Evolutionary conservation across 2,888 invertebrate species (phyloP).

Genomic region (Uloborus plumipes): DNA sequence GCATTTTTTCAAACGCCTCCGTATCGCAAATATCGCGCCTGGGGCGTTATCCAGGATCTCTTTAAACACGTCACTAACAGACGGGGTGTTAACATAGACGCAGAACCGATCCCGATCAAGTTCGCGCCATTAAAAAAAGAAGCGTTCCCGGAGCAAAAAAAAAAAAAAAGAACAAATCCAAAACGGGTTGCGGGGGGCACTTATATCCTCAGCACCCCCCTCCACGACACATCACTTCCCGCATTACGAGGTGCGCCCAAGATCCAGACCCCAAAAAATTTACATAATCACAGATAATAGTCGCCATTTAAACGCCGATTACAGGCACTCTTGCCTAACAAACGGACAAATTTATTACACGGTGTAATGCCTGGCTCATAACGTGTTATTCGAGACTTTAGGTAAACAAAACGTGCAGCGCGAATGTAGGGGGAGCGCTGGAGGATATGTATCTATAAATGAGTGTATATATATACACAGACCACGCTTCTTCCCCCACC

Average conservation of each 20-base stretch:
- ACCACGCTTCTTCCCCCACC: conserved; percentile 27
- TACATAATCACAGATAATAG: conserved; percentile 63
- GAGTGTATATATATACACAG: conserved; percentile 30
- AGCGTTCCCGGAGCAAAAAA: neutral
- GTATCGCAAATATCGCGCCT: too few species aligned
- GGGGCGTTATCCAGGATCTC: too few species aligned
- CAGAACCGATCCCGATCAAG: conserved; percentile 8
- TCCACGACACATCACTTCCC: neutral
- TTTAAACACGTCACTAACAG: conserved; percentile 23
- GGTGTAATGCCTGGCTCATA: conserved; percentile 37
- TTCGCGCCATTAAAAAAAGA: neutral
- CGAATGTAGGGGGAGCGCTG: neutral
- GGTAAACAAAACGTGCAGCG: conserved; percentile 53
- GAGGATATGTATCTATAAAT: conserved; percentile 2
- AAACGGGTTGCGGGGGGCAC: neutral
- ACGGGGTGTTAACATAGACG: conserved; percentile 43
- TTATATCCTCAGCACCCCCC: neutral
- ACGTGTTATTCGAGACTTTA: conserved; percentile 37
- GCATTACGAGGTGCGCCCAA: conserved; percentile 37
- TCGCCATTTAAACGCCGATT: conserved; percentile 56
- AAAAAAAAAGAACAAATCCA: conserved; percentile 1
- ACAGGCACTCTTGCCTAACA: conserved; percentile 42
- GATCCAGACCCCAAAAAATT: conserved; percentile 21
- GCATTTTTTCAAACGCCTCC: too few species aligned
- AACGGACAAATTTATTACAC: conserved; percentile 62